A percentile compares a stretch with the other conserved stretches of the same genome.
These are phyloP conservation scores for Hydrozoanthus gracilis DNA, from an alignment of 92 coral and sea anemone genomes.

Conservation along the genomic window DNA sequence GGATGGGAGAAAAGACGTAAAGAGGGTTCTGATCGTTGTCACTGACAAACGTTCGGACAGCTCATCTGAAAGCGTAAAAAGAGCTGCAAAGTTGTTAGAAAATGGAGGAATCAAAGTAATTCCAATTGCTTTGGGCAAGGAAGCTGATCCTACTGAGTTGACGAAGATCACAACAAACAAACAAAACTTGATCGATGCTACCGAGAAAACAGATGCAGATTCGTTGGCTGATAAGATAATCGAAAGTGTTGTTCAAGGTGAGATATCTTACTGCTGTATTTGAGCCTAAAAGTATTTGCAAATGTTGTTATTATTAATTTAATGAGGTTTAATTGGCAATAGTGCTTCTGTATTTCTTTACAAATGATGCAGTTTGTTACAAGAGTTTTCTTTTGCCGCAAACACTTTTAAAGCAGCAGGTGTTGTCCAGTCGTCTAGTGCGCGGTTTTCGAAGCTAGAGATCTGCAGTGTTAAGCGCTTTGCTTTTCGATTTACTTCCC, in stretches of 20 bases:
- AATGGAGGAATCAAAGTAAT: slow-evolving; percentile 41
- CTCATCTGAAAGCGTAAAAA: slow-evolving; percentile 32
- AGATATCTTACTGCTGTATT: neutral
- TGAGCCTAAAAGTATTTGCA: too few species aligned
- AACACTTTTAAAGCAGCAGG: too few species aligned
- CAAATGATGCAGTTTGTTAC: too few species aligned
- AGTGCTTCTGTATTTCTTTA: too few species aligned
- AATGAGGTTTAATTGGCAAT: too few species aligned
- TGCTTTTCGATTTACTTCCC: too few species aligned
- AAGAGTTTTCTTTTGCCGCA: too few species aligned
- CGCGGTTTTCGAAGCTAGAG: too few species aligned
- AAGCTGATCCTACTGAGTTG: slow-evolving; percentile 44
- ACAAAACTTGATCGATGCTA: slow-evolving; percentile 48
- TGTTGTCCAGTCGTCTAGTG: too few species aligned
- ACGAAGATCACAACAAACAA: slow-evolving; percentile 36
- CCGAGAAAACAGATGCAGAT: slow-evolving; percentile 47
- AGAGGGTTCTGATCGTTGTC: slow-evolving; percentile 47
- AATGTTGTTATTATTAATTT: too few species aligned
- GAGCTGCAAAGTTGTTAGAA: slow-evolving; percentile 35
- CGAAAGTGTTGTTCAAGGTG: slow-evolving; percentile 39
- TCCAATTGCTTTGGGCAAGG: slow-evolving; percentile 51
- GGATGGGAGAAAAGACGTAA: slow-evolving; percentile 32
- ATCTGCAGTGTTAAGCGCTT: too few species aligned
- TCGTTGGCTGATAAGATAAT: slow-evolving; percentile 50
- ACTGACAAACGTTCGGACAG: slow-evolving; percentile 47